Percentiles rank a stretch among this genome's conserved stretches.
Conservation (phyloP, 2,797 vertebrate genomes). For the Ibycter americanus region DNA sequence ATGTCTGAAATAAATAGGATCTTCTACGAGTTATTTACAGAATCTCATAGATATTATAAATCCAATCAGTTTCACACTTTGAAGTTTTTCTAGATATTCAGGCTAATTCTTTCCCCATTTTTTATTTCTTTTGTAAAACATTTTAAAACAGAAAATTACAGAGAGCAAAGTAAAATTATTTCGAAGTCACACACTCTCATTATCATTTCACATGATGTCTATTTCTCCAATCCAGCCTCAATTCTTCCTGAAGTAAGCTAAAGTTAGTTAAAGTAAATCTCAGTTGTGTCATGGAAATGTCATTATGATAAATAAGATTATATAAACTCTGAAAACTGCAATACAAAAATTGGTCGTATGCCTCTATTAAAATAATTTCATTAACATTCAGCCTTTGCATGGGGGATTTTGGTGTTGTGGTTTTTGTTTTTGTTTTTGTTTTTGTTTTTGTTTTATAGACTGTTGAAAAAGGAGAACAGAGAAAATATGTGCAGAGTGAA, state of each 20-base stretch:
- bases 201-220: background rate
- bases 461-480: background rate
- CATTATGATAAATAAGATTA: background rate
- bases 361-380: background rate
- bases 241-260: background rate
- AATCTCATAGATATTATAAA: background rate
- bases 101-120: background rate
- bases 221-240: background rate
- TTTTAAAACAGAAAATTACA: background rate
- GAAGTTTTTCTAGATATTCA: background rate
- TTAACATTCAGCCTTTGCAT: background rate
- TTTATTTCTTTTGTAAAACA: background rate
- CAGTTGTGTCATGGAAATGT: background rate
- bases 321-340: background rate
- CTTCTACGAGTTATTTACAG: background rate
- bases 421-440: too few species aligned
- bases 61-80: background rate
- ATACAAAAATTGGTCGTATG: background rate
- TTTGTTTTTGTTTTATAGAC: background rate
- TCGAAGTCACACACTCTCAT: background rate
- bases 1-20: background rate
- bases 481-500: background rate
- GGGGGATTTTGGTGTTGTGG: accelerated
- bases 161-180: background rate
- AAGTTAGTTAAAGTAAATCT: background rate